Evolutionary conservation across 2,888 invertebrate genomes (phyloP).

Genomic region (Amblyjoppa fuscipennis): DNA sequence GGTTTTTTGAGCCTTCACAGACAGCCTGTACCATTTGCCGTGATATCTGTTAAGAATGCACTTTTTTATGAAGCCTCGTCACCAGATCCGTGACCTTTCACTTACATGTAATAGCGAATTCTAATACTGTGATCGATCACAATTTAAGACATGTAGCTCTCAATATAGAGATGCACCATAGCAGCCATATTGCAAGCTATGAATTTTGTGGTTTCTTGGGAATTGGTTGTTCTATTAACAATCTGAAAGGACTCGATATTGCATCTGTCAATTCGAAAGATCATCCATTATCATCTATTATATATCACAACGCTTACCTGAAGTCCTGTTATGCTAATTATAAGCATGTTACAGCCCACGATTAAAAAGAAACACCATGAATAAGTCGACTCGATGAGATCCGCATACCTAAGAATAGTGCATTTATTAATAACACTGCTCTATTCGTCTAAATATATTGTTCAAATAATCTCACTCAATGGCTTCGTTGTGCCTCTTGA

Average conservation of each 20-base stretch:
- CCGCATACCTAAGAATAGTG: conserved; percentile 30
- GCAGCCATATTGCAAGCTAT: neutral
- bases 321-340: conserved; percentile 47
- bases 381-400: conserved; percentile 41
- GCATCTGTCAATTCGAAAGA: neutral
- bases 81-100: neutral
- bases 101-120: conserved; percentile 32
- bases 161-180: conserved; percentile 32
- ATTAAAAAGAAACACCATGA: conserved; percentile 45
- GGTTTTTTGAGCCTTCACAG: conserved; percentile 24
- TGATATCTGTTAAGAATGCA: neutral
- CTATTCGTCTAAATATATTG: neutral
- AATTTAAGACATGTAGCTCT: conserved; percentile 29
- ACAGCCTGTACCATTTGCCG: conserved; percentile 31
- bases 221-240: neutral
- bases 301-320: conserved; percentile 18
- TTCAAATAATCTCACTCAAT: conserved; percentile 37
- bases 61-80: neutral
- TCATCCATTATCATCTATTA: neutral
- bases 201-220: neutral
- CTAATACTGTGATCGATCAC: conserved; percentile 21
- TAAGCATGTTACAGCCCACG: conserved; percentile 44
- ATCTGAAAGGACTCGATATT: conserved; percentile 15
- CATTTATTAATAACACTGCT: neutral
- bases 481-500: conserved; percentile 49